Evolutionary conservation across 2,888 invertebrate species (phyloP).

Genomic region (Phytoseiulus persimilis): DNA sequence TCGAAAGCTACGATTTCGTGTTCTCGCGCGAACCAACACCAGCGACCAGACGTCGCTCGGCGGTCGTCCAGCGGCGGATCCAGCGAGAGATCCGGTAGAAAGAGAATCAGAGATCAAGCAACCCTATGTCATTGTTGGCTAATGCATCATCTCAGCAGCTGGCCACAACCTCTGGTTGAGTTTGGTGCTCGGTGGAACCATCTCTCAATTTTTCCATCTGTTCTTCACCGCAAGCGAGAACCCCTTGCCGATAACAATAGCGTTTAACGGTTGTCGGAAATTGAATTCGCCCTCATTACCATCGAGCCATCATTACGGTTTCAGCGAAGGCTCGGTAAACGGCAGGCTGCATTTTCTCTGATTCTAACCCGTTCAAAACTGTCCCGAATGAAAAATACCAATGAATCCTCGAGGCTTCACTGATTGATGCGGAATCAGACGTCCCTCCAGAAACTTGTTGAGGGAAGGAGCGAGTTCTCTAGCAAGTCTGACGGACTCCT

Average conservation of each 20-base stretch:
- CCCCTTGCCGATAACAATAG: background rate
- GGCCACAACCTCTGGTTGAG: background rate
- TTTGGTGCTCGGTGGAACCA: background rate
- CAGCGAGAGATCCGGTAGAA: background rate
- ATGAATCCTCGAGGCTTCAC: background rate
- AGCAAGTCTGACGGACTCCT: no score
- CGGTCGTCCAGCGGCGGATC: background rate
- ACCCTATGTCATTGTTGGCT: conserved; percentile 5
- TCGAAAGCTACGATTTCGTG: background rate
- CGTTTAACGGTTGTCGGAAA: background rate
- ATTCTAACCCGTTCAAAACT: no score
- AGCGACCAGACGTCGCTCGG: background rate
- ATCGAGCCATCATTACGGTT: no score
- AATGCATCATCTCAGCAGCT: conserved; percentile 5
- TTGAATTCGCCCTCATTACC: background rate
- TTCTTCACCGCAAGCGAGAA: background rate
- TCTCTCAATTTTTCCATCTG: background rate
- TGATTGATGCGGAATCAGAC: background rate
- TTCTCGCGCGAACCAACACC: background rate
- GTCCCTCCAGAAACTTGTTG: no score
- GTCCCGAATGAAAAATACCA: no score
- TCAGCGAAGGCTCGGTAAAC: no score
- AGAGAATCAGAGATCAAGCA: background rate
- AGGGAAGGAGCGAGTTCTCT: no score
- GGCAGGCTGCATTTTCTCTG: no score